Conservation (phyloP, 2,888 invertebrate species). For the Synergus gifuensis region DNA sequence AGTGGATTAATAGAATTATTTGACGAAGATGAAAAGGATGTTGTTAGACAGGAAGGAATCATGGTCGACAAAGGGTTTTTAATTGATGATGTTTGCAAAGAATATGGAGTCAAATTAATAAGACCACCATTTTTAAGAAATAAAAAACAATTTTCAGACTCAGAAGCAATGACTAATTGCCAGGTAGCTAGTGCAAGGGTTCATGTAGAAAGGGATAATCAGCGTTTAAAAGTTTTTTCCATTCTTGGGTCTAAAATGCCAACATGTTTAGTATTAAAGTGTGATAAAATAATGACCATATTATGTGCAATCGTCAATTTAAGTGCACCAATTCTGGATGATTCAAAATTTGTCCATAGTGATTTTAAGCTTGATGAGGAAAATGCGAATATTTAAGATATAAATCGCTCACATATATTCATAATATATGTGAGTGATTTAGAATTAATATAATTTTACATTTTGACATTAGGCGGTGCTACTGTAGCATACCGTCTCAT, state of each 20-base stretch:
- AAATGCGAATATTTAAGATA: too few species aligned
- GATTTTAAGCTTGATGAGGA: too few species aligned
- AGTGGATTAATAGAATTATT: too few species aligned
- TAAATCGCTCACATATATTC: too few species aligned
- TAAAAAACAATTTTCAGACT: constrained; percentile 48
- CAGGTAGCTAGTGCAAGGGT: constrained; percentile 49
- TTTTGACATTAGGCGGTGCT: too few species aligned
- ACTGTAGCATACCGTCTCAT: too few species aligned
- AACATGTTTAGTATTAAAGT: not conserved
- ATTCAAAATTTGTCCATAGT: not conserved
- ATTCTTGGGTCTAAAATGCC: constrained; percentile 21
- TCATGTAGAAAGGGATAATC: constrained; percentile 50
- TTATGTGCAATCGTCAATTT: constrained; percentile 22
- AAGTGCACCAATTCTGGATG: constrained; percentile 31
- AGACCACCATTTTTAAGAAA: constrained; percentile 48
- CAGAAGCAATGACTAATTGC: constrained; percentile 42
- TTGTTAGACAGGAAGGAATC: too few species aligned
- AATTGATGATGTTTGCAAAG: constrained; percentile 40
- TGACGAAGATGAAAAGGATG: too few species aligned
- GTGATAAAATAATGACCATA: constrained; percentile 37
- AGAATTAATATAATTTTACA: too few species aligned
- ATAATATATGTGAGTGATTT: too few species aligned
- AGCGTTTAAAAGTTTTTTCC: constrained; percentile 37
- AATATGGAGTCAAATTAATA: constrained; percentile 43
- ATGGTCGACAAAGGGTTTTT: constrained; percentile 51